These are phyloP conservation scores for Drosophila ironensis DNA, from an alignment of 1,140 invertebrate species.

Conservation along the genomic window DNA sequence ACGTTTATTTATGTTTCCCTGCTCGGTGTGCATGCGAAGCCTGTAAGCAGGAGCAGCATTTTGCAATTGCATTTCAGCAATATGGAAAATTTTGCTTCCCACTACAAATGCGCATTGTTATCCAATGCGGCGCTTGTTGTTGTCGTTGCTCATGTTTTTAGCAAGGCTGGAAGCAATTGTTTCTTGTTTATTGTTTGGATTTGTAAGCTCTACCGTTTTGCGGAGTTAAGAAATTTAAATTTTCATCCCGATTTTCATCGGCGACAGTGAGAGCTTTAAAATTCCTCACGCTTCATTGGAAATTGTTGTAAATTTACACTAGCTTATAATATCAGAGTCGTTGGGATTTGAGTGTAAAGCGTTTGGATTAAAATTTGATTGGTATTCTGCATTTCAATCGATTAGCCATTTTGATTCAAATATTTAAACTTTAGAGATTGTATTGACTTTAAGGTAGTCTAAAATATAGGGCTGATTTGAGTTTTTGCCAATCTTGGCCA, in stretches of 20 bases:
- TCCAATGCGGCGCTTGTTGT: slow-evolving; percentile 35
- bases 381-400: no score
- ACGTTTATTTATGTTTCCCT: slow-evolving; percentile 60
- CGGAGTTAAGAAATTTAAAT: slow-evolving; percentile 27
- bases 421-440: no score
- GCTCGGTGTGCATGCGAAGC: slow-evolving; percentile 40
- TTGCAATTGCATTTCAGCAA: slow-evolving; percentile 62
- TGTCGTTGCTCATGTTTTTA: slow-evolving; percentile 22
- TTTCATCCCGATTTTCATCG: not conserved
- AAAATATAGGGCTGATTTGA: not conserved
- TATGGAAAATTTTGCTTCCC: slow-evolving; percentile 52
- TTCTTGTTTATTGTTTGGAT: slow-evolving; percentile 71
- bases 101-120: slow-evolving; percentile 56
- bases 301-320: not conserved
- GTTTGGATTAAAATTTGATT: no score
- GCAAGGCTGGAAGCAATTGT: slow-evolving; percentile 42
- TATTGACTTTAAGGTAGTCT: no score
- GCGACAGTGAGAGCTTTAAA: slow-evolving; percentile 17
- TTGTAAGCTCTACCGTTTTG: slow-evolving; percentile 49
- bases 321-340: not conserved
- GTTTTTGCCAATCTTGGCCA: not conserved
- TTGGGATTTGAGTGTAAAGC: no score
- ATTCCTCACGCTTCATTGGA: slow-evolving; percentile 1
- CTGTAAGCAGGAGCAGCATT: slow-evolving; percentile 65
- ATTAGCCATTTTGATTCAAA: no score